Percentiles rank a stretch among this genome's conserved stretches.
These are phyloP conservation scores for Prunella himalayana DNA, from an alignment of 2,113 vertebrate genomes.

Conservation along the genomic window DNA sequence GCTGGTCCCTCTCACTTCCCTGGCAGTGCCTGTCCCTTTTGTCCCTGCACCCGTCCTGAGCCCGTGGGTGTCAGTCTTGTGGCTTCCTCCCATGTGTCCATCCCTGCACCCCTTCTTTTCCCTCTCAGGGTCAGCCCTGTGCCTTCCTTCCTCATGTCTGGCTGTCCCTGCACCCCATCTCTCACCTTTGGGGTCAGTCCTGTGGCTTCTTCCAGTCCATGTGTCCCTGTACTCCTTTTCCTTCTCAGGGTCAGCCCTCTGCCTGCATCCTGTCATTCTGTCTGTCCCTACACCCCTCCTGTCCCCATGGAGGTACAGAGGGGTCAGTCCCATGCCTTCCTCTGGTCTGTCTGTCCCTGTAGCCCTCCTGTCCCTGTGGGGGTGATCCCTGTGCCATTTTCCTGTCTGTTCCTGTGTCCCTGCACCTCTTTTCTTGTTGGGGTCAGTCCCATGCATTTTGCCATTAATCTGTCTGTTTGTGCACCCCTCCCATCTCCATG, in stretches of 20 bases:
- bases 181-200: neutral
- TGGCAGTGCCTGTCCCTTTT: neutral
- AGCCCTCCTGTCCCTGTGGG: neutral
- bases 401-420: neutral
- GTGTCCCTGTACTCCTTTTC: neutral
- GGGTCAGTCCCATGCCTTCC: neutral
- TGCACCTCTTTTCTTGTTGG: neutral
- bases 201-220: neutral
- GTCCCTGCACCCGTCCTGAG: neutral
- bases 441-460: neutral
- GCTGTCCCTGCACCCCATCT: neutral
- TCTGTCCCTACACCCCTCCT: neutral
- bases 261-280: accelerated
- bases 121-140: neutral
- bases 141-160: neutral
- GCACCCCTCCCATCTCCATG: neutral
- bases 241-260: neutral
- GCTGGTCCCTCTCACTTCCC: neutral
- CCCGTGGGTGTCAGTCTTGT: accelerated
- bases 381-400: neutral
- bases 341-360: neutral
- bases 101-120: neutral
- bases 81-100: neutral
- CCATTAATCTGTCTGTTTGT: neutral
- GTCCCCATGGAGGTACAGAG: no score